Evolutionary conservation across 2,888 invertebrate genomes (phyloP).

Genomic region (Coronaproctus castanopsis): DNA sequence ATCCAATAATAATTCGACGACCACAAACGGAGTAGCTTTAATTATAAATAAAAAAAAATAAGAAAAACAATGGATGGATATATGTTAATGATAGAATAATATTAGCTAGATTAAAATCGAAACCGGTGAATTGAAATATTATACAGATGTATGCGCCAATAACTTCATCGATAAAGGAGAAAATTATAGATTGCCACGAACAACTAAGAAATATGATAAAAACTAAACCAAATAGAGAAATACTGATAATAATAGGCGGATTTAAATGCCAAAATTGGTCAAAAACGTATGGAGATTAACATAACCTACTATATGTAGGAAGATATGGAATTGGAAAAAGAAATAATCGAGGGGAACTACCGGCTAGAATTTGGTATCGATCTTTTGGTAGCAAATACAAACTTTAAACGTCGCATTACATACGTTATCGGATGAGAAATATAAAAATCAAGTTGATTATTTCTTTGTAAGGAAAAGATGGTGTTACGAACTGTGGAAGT

Average conservation of each 20-base stretch:
- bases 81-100: neutral
- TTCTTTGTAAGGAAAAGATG: neutral
- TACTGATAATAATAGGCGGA: neutral
- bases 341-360: neutral
- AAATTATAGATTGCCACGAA: neutral
- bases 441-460: neutral
- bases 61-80: neutral
- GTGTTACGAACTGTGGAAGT: neutral
- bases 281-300: neutral
- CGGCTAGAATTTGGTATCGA: neutral
- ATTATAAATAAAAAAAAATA: neutral
- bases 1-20: neutral
- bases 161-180: neutral
- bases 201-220: neutral
- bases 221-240: neutral
- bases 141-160: neutral
- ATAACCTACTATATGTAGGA: neutral
- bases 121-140: neutral
- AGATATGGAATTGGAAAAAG: neutral
- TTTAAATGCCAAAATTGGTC: neutral
- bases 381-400: neutral
- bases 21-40: neutral
- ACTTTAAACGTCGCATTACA: neutral
- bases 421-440: neutral
- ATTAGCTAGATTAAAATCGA: neutral